Evolutionary conservation across 2,888 invertebrate genomes (phyloP).

Genomic region (Monochamus alternatus): DNA sequence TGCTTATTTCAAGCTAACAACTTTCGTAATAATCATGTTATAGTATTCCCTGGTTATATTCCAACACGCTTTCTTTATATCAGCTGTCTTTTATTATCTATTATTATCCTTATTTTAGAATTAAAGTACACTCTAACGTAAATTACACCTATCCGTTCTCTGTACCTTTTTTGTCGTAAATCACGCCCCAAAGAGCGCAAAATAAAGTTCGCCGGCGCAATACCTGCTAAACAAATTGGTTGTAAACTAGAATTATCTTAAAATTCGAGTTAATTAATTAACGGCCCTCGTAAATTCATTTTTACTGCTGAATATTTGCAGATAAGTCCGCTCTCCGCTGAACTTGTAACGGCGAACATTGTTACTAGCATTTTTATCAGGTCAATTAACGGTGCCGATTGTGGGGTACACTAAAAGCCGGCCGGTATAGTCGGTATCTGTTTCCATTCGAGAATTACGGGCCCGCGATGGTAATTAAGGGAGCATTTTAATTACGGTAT

Average conservation of each 20-base stretch:
- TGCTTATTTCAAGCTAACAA: too few species aligned
- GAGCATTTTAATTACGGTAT: conserved; percentile 32
- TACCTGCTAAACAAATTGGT: conserved; percentile 35
- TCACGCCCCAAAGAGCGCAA: not conserved
- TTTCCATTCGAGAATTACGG: conserved; percentile 31
- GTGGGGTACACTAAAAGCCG: conserved; percentile 25
- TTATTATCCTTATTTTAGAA: too few species aligned
- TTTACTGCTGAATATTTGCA: conserved; percentile 32
- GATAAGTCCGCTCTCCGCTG: conserved; percentile 25
- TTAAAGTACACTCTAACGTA: not conserved
- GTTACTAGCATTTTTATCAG: conserved; percentile 27
- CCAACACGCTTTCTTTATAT: too few species aligned
- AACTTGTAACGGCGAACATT: conserved; percentile 9
- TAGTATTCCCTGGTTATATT: too few species aligned
- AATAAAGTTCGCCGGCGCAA: not conserved
- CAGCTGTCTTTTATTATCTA: too few species aligned
- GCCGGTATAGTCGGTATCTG: conserved; percentile 24
- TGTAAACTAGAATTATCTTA: conserved; percentile 33
- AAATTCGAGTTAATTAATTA: conserved; percentile 34
- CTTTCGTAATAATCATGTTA: too few species aligned
- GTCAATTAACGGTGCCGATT: conserved; percentile 24
- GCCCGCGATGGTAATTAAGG: conserved; percentile 22
- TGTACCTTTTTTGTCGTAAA: not conserved
- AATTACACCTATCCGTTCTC: not conserved
- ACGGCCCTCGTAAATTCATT: conserved; percentile 24